Base-by-base conservation (phyloP, 2,113 vertebrate genomes). In the Fregata magnificens region DNA sequence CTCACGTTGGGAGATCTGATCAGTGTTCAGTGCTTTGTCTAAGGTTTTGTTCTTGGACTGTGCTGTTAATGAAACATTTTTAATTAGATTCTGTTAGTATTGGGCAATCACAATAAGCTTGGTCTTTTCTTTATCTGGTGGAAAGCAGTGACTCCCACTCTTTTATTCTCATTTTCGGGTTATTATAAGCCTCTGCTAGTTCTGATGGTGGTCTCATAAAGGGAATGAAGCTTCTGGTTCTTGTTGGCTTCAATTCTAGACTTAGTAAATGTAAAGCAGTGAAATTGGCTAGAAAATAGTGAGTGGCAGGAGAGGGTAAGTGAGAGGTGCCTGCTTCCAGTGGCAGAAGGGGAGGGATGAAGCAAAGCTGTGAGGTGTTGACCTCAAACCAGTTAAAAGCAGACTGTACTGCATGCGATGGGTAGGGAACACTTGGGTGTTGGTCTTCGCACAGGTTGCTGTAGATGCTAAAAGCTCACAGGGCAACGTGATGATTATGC, bases 351-450 rank as follows among this genome's bases (percentile, higher is more conserved):
- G 52, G 45, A 42, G 67, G 50, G 59, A 26, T 34, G 72, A 38
- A 53, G 56, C 78, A 38, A 66, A 71, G 34, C 47, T 21, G 52
- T 24, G 72, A 50, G 77, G 5, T 77, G 67, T 49, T 5, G 5
- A 20, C 29, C 45, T 71, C 59, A 29, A 65, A 21, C 14, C 3
- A 8, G n/a, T 42, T 16, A 50, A 47, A 78, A 58, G n/a, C 59
- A 47, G 83, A 18, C 8, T 14, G 53, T 16, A 1, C 47, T 62
- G 62, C 6, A 0, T 13, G 50, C 1, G 4, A 3, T 21, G 45
- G 55, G n/a, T 10, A 21, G 63, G 42, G 70, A 32, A 8, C 10
- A 0, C 80, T 58, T 63, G 81, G 38, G 38, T 53, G 8, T 84
- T 9, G 1, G 44, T 31, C 44, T 76, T 89, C 2, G 3, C 44